Evolutionary conservation across 2,113 vertebrate genomes (phyloP).

Genomic region (Accipiter virgatus): DNA sequence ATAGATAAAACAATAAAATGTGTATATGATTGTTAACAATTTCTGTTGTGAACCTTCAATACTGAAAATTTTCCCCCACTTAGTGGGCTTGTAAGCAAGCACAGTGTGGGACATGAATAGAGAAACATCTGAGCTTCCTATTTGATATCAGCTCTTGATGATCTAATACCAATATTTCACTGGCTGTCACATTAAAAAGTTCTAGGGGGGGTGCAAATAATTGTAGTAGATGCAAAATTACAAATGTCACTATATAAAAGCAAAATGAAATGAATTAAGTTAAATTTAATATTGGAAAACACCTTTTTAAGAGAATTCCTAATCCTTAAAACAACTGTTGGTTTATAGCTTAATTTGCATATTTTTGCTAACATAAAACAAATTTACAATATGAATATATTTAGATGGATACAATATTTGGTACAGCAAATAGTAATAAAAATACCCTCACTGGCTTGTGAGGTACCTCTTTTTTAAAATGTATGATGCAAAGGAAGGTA

Average conservation of each 20-base stretch:
- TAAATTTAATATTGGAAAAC: background rate
- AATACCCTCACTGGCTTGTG: background rate
- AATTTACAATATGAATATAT: background rate
- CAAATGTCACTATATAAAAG: background rate
- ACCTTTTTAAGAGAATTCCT: background rate
- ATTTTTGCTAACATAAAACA: too few relatives aligned
- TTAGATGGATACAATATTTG: background rate
- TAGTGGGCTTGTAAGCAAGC: background rate
- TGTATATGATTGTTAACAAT: background rate
- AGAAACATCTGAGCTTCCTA: background rate
- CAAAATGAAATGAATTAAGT: background rate
- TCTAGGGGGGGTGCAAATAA: background rate
- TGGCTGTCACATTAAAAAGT: background rate
- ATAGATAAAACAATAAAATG: background rate
- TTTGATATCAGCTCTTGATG: background rate
- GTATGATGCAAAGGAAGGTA: background rate
- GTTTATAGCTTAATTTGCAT: background rate
- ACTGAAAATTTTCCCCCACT: background rate
- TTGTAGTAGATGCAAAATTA: background rate
- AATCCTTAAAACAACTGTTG: background rate
- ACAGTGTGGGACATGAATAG: background rate
- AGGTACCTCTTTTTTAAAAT: background rate
- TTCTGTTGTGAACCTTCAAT: background rate
- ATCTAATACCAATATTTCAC: background rate
- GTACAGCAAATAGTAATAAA: background rate